Percentiles rank a stretch among this genome's conserved stretches.
Evolutionary conservation across 35 echinoderm and acorn worm species (phyloP).

Genomic region (Patiria miniata): DNA sequence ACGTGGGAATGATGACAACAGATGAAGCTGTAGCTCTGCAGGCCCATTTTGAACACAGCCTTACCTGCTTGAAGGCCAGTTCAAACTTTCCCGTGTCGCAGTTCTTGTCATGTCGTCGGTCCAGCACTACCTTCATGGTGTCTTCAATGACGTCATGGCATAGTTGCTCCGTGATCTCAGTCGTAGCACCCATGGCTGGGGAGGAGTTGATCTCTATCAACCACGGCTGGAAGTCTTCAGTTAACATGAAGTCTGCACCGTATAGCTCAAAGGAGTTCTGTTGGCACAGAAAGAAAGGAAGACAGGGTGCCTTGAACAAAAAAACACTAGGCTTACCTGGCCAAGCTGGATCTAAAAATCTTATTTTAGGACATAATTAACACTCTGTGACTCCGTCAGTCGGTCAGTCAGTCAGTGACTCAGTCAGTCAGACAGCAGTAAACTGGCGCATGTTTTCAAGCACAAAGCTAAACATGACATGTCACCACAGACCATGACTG

Average conservation of each 20-base stretch:
- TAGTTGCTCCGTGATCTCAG: constrained; percentile 81
- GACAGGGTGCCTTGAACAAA: no score
- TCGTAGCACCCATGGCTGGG: constrained; percentile 90
- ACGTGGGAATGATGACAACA: no score
- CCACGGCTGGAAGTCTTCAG: constrained; percentile 93
- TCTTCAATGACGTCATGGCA: constrained; percentile 93
- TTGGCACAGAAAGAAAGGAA: constrained; percentile 10
- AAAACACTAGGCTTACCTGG: no score
- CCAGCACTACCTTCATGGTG: constrained; percentile 88
- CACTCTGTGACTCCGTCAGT: no score
- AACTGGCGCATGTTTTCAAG: no score
- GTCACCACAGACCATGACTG: no score
- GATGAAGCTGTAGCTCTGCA: no score
- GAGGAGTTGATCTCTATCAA: constrained; percentile 94
- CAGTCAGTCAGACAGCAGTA: no score
- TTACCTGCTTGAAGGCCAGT: constrained; percentile 84
- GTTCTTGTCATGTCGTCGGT: constrained; percentile 85
- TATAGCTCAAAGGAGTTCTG: constrained; percentile 98
- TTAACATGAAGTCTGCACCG: constrained; percentile 97
- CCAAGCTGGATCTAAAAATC: no score
- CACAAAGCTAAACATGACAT: no score
- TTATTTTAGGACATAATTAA: no score
- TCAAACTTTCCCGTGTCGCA: constrained; percentile 94
- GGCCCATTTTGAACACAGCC: background rate
- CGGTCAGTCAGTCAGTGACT: no score